A percentile compares a stretch with the other conserved stretches of the same genome.
Conservation (phyloP, 2,113 vertebrate species). For the Xiphophorus hellerii region DNA sequence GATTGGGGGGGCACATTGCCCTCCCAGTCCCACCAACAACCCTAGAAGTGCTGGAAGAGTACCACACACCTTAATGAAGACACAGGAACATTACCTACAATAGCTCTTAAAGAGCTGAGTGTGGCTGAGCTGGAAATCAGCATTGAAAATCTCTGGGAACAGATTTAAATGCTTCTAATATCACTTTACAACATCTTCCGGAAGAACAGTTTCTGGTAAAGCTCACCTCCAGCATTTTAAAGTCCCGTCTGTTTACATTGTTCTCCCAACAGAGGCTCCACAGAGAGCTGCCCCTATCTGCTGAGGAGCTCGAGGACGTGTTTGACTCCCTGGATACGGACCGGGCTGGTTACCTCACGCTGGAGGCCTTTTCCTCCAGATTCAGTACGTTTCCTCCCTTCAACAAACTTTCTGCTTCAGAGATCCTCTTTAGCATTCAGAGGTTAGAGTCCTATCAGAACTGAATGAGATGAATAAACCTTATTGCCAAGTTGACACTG, state of each 20-base stretch:
- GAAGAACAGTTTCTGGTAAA: not conserved
- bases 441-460: not conserved
- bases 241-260: conserved; percentile 27
- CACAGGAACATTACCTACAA: conserved; percentile 12
- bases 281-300: conserved; percentile 86
- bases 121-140: not conserved
- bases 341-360: conserved; percentile 86
- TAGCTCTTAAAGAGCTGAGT: conserved; percentile 20
- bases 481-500: not conserved
- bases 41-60: conserved; percentile 29
- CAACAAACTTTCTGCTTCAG: not conserved
- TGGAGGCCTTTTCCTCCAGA: conserved; percentile 88
- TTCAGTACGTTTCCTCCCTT: conserved; percentile 85
- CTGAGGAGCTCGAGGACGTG: conserved; percentile 90
- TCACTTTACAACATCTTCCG: not conserved
- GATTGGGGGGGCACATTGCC: conserved; percentile 30
- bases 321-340: conserved; percentile 90
- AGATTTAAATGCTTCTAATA: not conserved
- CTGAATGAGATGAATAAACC: not conserved
- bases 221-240: not conserved
- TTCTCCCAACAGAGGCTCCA: conserved; percentile 73
- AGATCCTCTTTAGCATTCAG: not conserved
- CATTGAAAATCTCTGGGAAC: conserved; percentile 17
- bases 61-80: not conserved
- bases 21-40: conserved; percentile 20